Conservation (phyloP, 1,140 invertebrate species). For the Thaumatotibia leucotreta region DNA sequence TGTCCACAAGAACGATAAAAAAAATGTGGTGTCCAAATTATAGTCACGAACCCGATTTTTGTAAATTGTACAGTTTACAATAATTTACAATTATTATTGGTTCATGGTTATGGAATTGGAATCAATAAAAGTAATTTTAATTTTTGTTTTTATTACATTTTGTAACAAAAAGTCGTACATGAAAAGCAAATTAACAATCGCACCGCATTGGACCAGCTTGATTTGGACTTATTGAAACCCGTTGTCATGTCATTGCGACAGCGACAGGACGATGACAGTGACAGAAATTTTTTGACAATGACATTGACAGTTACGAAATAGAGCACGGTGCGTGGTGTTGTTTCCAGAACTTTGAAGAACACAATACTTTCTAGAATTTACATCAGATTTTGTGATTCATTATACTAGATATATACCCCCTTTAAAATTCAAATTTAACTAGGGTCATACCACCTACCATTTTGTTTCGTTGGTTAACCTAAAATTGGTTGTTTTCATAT, state of each 20-base stretch:
- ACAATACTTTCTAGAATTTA: background rate
- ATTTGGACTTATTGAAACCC: background rate
- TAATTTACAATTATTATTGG: no score
- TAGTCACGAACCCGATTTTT: no score
- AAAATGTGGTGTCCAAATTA: no score
- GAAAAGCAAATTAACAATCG: no score
- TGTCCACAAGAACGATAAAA: no score
- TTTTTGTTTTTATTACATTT: no score
- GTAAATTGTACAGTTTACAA: no score
- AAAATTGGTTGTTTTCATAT: background rate
- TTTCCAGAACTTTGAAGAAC: background rate
- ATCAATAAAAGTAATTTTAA: no score
- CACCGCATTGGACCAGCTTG: background rate
- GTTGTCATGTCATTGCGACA: background rate
- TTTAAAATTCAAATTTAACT: background rate
- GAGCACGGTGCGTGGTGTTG: background rate
- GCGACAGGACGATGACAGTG: no score
- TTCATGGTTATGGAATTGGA: no score
- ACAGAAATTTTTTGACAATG: no score
- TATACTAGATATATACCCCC: background rate
- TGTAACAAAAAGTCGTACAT: no score
- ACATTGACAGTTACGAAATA: background rate
- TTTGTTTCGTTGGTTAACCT: background rate
- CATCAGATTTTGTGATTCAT: slow-evolving; percentile 6
- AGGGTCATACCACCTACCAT: background rate